A percentile compares a stretch with the other conserved stretches of the same genome.
phyloP scores from a whole-genome alignment of 2,113 vertebrate genomes.

The Columba janthina region DNA sequence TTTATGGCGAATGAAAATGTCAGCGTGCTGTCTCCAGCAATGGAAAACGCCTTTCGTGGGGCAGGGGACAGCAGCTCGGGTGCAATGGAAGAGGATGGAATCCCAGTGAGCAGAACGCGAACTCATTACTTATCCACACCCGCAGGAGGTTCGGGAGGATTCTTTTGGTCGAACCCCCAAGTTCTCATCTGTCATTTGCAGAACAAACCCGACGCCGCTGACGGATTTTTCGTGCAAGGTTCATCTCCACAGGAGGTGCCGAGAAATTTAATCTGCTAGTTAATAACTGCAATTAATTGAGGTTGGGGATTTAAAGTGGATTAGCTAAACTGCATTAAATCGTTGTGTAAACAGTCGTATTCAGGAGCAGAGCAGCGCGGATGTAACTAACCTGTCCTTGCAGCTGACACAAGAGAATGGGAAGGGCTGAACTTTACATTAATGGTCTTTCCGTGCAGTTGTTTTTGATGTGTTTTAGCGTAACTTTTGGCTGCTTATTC shows the following conservation, averaged over 20 bases:
- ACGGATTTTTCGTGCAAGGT: neutral
- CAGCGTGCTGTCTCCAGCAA: neutral
- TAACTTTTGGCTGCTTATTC: neutral
- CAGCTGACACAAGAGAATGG: neutral
- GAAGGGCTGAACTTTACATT: neutral
- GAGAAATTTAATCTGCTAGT: constrained; percentile 11
- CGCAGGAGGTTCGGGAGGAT: neutral
- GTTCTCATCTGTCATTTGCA: neutral
- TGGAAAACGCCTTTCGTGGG: fast-evolving
- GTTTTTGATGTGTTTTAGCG: neutral
- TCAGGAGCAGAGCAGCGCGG: neutral
- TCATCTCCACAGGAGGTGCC: neutral
- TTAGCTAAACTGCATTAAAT: neutral
- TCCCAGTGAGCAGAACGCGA: neutral
- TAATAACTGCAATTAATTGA: neutral
- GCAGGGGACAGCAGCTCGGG: neutral
- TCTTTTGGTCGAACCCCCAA: neutral
- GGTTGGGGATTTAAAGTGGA: constrained; percentile 3
- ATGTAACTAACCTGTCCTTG: neutral
- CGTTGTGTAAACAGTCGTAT: neutral
- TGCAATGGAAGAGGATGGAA: fast-evolving
- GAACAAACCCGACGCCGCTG: fast-evolving
- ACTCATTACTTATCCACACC: fast-evolving
- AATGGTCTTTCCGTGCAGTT: neutral
- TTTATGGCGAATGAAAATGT: neutral